Percentiles rank a stretch among this genome's conserved stretches.
Conservation (phyloP, 2,797 vertebrate genomes). For the Rhadinocentrus ornatus region DNA sequence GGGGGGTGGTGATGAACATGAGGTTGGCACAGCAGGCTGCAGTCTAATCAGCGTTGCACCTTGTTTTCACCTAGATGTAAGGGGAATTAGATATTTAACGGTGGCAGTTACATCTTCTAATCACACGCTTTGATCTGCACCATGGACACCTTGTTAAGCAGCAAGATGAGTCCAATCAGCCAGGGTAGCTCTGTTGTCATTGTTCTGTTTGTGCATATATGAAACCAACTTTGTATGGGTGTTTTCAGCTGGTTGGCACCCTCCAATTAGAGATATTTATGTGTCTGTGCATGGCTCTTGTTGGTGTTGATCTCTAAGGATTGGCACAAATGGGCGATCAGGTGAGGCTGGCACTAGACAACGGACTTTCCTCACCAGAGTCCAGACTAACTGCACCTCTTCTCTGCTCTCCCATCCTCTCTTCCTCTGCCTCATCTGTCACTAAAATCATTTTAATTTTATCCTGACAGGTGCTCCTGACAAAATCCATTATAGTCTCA, state of each 20-base stretch:
- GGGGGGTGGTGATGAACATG: conserved; percentile 58
- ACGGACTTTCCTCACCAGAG: conserved; percentile 58
- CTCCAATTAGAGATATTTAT: conserved; percentile 49
- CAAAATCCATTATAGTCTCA: conserved; percentile 83
- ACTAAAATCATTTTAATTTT: conserved; percentile 63
- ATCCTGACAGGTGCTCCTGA: conserved; percentile 83
- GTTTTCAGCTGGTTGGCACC: conserved; percentile 48
- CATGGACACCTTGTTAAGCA: conserved; percentile 61
- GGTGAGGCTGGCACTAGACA: conserved; percentile 74
- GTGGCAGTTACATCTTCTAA: conserved; percentile 59
- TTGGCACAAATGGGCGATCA: conserved; percentile 83
- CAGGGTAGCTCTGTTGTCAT: conserved; percentile 45
- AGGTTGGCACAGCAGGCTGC: conserved; percentile 60
- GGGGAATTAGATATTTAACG: conserved; percentile 63
- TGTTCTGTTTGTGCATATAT: conserved; percentile 22
- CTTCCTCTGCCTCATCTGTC: conserved; percentile 51
- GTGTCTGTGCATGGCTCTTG: conserved; percentile 31
- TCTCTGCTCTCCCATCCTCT: conserved; percentile 36
- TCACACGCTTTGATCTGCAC: conserved; percentile 51
- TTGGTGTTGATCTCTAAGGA: conserved; percentile 67
- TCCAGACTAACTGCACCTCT: conserved; percentile 67
- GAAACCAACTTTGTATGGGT: conserved; percentile 37
- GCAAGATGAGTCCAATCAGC: conserved; percentile 65
- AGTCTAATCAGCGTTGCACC: conserved; percentile 66
- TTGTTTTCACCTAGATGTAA: conserved; percentile 65